Evolutionary conservation across 1,140 invertebrate species (phyloP), one percentile per base, ranked within the genome.

Genomic region (Chionoecetes opilio): DNA sequence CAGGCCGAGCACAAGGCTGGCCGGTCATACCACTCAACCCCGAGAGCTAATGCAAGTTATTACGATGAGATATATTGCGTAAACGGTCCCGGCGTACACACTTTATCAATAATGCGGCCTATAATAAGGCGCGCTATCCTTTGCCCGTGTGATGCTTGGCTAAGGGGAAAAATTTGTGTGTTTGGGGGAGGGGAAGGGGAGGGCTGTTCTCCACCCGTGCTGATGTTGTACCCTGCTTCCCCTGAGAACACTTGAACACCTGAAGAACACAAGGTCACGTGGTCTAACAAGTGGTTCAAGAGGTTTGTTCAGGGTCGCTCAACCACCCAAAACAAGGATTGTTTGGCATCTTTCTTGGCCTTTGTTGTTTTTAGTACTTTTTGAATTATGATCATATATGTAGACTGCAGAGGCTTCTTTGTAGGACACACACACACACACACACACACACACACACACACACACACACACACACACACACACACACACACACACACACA

Each of bases 41-140:
- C 21, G 63, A 75, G 63, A 75, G 63, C 63, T 75, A 75, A 75
- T 75, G 63, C 63, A 75, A 75, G 63, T 75, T 75, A 75, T 75
- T 75, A 75, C 21, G 63, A 75, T 75, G 63, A 75, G 63, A 75
- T 75, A 75, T 75, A 75, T 75, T 75, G 63, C 63, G 63, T 75
- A 75, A 75, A 75, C 63, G 63, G 63, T 0, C 63, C 26, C 63
- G 63, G 63, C 63, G 21, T 75, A 75, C 63, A n/a, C 63, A 75
- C 63, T 75, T 75, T 75, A 75, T 75, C 63, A 75, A 75, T 75
- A 75, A 75, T 75, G 63, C 63, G 63, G 63, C 63, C 63, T 75
- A 17, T 75, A 75, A 75, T 75, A 75, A 75, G 26, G 63, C 63
- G 21, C 46, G 9, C 2, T 17, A 53, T 53, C 46, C 46, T 0